Percentiles rank a stretch among this genome's conserved stretches.
Evolutionary conservation across 2,113 vertebrate species (phyloP).

Genomic region (Petaurus breviceps): DNA sequence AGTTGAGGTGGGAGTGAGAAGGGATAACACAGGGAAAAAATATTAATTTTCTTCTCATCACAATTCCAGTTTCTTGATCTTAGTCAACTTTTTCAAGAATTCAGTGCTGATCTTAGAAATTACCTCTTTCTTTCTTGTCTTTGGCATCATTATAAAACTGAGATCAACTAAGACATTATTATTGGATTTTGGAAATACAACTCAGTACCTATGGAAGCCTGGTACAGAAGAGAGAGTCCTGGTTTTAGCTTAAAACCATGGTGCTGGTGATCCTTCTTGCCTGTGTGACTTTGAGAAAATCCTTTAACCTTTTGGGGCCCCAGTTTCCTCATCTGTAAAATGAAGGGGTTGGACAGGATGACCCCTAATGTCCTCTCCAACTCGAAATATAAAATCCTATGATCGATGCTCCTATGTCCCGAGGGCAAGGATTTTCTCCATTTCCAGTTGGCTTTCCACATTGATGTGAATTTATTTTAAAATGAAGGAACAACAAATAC

Average conservation of each 20-base stretch:
- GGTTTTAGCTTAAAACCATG: background rate
- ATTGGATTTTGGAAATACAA: background rate
- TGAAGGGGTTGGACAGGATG: background rate
- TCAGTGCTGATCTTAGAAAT: conserved; percentile 2
- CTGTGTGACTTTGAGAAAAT: background rate
- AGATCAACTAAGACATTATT: background rate
- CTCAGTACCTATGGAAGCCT: background rate
- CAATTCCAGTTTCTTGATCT: background rate
- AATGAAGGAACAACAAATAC: background rate
- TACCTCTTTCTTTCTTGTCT: background rate
- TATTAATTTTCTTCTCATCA: conserved; percentile 4
- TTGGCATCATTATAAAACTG: background rate
- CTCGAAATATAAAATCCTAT: background rate
- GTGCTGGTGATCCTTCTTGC: background rate
- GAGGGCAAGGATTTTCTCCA: background rate
- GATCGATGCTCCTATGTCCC: background rate
- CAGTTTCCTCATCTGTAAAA: background rate
- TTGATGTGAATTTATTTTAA: conserved; percentile 24
- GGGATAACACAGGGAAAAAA: background rate
- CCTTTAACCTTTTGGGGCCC: background rate
- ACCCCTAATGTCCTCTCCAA: background rate
- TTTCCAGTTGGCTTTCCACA: background rate
- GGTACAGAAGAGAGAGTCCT: background rate
- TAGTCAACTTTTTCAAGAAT: background rate
- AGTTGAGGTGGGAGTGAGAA: background rate